phyloP scores from a whole-genome alignment of 2,797 vertebrate genomes.

The Podargus strigoides region DNA sequence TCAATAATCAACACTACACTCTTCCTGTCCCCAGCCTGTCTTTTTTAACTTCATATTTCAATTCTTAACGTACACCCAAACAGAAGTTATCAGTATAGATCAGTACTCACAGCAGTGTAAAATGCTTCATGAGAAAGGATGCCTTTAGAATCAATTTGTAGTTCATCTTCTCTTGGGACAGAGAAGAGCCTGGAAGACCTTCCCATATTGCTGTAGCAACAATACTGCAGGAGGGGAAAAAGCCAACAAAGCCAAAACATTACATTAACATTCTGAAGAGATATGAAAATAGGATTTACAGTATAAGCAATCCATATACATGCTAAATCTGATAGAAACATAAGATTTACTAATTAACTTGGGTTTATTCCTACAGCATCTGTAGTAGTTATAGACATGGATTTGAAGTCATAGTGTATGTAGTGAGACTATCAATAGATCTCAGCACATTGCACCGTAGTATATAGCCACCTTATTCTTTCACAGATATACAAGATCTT shows the following conservation, averaged over 20 bases:
- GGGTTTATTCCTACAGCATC: neutral
- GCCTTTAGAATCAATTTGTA: neutral
- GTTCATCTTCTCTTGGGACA: neutral
- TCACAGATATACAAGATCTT: neutral
- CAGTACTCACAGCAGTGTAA: neutral
- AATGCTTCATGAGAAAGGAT: neutral
- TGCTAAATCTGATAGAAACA: neutral
- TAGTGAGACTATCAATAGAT: neutral
- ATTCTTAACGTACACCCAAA: neutral
- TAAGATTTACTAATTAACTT: neutral
- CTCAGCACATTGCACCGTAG: neutral
- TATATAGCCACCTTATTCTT: neutral
- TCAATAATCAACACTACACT: neutral
- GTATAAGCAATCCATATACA: neutral
- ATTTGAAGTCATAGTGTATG: neutral
- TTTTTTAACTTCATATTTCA: neutral
- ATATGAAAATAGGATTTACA: neutral
- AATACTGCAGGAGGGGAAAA: neutral
- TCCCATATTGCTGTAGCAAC: neutral
- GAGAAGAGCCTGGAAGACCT: neutral
- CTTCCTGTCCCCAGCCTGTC: neutral
- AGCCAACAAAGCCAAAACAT: fast-evolving
- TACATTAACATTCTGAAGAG: neutral
- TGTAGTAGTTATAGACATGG: neutral
- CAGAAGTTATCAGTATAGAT: neutral